A percentile compares a stretch with the other conserved stretches of the same genome.
Conservation (phyloP, 2,888 invertebrate genomes). For the Nemapogon koenigi region DNA sequence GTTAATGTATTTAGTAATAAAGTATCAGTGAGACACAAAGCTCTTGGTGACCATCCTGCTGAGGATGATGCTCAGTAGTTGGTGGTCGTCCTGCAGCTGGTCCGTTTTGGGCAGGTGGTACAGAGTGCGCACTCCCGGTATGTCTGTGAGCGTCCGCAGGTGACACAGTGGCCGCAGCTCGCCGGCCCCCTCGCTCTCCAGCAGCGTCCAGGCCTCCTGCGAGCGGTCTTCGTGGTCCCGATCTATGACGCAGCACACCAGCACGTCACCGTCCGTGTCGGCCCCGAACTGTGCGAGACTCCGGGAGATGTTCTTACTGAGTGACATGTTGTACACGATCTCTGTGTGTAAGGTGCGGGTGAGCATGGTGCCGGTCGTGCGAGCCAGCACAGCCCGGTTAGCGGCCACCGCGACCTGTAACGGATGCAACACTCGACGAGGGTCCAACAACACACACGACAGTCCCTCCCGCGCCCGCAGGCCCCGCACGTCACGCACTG, state of each 20-base stretch:
- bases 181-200: conserved; percentile 31
- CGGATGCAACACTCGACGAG: conserved; percentile 42
- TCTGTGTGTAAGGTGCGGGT: conserved; percentile 71
- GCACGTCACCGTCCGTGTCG: conserved; percentile 30
- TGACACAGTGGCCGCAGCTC: conserved; percentile 37
- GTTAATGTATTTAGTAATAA: too few species aligned
- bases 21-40: conserved; percentile 49
- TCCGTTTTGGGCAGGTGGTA: conserved; percentile 67
- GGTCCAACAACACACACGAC: neutral
- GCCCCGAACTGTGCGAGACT: conserved; percentile 71
- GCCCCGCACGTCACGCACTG: too few species aligned
- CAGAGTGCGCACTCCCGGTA: conserved; percentile 54
- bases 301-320: conserved; percentile 72
- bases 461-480: neutral
- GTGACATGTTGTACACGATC: conserved; percentile 71
- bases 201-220: conserved; percentile 25
- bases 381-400: conserved; percentile 67
- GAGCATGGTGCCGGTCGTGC: conserved; percentile 49
- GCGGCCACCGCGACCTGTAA: conserved; percentile 69
- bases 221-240: conserved; percentile 44
- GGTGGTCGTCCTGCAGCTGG: conserved; percentile 35
- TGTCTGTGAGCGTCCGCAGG: conserved; percentile 49
- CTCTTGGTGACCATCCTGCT: conserved; percentile 73
- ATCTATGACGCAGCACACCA: conserved; percentile 34
- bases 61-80: conserved; percentile 65